Evolutionary conservation across 2,113 vertebrate species (phyloP), one percentile per base, ranked within the genome.

Genomic region (Dicentrarchus labrax): DNA sequence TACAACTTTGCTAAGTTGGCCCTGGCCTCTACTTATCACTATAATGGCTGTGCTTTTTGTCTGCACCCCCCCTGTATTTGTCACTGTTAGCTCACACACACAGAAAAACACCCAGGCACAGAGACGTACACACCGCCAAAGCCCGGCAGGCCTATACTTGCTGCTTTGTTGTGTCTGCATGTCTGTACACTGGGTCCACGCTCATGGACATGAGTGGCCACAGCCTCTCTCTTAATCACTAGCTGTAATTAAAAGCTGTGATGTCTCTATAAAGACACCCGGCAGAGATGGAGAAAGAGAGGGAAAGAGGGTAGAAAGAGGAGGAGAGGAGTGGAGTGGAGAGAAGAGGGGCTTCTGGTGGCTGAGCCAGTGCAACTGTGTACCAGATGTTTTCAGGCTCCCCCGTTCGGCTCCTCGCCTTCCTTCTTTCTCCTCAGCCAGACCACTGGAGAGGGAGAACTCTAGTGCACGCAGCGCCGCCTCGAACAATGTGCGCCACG

Each of bases 311-410:
- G 72, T 83, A 77, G 72, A 85, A 78, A 61, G 73, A 61, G 68
- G 57, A 59, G 45, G 68, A 65, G 73, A 36, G 70, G 75, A 61
- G 59, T 24, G 73, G 84, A 54, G 72, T 48, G 69, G 56, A 83
- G 79, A 73, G 83, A 65, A 83, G 89, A 86, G 79, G 89, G 84
- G 80, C 85, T 88, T 88, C 90, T 91, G 89, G 83, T 85, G 90
- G 81, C 80, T 89, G 73, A 83, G 83, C 88, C 87, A 85, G 83
- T 91, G 90, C 94, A 95, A 96, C 94, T 96, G 95, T 90, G 92
- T 75, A 86, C 93, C 95, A 96, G 95, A 96, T 96, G 95, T 95
- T 94, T 85, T 87, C 83, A 76, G 76, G 62, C 89, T 91, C 81
- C 65, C 71, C 76, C 21, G 21, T 82, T 84, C 65, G 61, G 66